phyloP scores from a whole-genome alignment of 2,113 vertebrate genomes.

The Scalopus aquaticus region DNA sequence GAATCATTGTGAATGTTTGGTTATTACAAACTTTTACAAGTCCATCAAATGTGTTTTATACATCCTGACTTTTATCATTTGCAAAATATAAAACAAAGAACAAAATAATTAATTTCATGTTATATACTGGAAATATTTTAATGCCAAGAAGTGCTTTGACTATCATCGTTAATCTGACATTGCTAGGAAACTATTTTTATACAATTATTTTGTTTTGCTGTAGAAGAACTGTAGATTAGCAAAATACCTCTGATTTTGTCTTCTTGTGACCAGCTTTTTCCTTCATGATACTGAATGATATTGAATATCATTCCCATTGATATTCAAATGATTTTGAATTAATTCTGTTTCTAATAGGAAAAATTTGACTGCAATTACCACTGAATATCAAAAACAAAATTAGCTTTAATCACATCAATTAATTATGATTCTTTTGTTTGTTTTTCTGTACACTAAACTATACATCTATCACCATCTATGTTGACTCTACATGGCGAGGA shows the following conservation, averaged over 20 bases:
- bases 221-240: background rate
- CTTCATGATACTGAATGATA: background rate
- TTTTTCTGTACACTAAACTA: background rate
- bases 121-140: background rate
- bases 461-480: background rate
- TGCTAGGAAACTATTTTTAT: background rate
- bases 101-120: background rate
- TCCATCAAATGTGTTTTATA: background rate
- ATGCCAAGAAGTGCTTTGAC: background rate
- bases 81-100: background rate
- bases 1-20: background rate
- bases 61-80: background rate
- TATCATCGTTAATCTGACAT: background rate
- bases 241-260: too few species aligned
- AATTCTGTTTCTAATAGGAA: background rate
- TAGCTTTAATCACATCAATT: background rate
- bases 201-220: background rate
- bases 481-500: background rate
- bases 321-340: background rate
- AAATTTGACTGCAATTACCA: background rate
- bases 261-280: background rate
- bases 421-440: background rate
- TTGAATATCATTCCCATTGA: background rate
- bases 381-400: background rate
- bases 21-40: background rate